A percentile compares a stretch with the other conserved stretches of the same genome.
Conservation (phyloP, 30 jellyfish, hydroid and myxozoan genomes). For the Chrysaora quinquecirrha region DNA sequence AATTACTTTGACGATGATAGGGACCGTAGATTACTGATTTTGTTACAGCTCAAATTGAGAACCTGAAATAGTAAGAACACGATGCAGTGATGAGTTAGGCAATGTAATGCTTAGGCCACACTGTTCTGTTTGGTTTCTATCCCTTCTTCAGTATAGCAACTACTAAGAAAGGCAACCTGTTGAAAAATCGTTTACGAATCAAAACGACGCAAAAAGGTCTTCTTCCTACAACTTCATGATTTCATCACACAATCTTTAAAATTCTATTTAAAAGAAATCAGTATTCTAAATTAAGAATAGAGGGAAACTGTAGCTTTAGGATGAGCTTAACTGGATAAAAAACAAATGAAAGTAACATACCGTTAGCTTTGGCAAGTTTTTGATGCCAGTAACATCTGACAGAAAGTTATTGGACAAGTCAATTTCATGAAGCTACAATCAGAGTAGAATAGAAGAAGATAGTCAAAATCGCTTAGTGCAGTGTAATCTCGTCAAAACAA, state of each 20-base stretch:
- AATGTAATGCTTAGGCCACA: too few relatives aligned
- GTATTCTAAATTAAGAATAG: neutral
- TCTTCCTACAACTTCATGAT: too few relatives aligned
- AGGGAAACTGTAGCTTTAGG: neutral
- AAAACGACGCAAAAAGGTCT: neutral
- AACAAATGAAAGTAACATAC: neutral
- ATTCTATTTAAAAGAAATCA: neutral
- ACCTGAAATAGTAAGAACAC: neutral
- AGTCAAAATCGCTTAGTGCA: neutral
- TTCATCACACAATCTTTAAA: neutral
- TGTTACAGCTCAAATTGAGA: neutral
- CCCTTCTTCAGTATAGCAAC: too few relatives aligned
- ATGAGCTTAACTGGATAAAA: neutral
- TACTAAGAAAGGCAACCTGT: neutral
- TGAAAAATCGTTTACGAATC: neutral
- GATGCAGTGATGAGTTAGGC: neutral
- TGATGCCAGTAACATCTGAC: conserved; percentile 27
- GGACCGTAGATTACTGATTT: neutral
- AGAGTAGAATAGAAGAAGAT: neutral
- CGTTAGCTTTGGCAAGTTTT: conserved; percentile 43
- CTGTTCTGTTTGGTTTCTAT: too few relatives aligned
- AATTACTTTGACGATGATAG: neutral
- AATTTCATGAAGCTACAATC: conserved; percentile 51
- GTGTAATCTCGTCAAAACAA: too few relatives aligned
- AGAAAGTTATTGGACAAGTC: conserved; percentile 40